These are phyloP conservation scores for Ctenomys sociabilis DNA, from an alignment of 2,113 vertebrate species.

Conservation along the genomic window DNA sequence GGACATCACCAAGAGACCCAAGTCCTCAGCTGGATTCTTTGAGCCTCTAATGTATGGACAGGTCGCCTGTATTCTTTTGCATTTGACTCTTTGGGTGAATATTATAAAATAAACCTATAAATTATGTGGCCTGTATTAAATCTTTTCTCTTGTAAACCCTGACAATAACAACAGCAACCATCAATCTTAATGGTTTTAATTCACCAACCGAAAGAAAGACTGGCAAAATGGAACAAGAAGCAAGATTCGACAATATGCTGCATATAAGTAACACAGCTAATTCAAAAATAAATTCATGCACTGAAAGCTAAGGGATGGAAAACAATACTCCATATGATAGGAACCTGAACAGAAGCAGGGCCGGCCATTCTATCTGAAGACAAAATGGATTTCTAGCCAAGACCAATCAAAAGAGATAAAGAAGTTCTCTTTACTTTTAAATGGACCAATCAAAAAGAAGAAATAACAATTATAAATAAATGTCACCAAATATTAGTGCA, in stretches of 20 bases:
- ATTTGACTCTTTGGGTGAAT: not conserved
- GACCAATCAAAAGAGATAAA: not conserved
- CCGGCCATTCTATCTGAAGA: not conserved
- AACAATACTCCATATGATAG: not conserved
- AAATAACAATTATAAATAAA: not conserved
- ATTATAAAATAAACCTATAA: not conserved
- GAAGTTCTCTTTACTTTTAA: not conserved
- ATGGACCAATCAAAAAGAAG: not conserved
- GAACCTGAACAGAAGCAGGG: not conserved
- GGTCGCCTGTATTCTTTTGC: not conserved
- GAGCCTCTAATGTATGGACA: not conserved
- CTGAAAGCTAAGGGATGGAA: not conserved
- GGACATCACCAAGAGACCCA: not conserved
- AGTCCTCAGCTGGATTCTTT: not conserved
- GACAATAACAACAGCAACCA: not conserved
- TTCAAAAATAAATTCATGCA: not conserved
- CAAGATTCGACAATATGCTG: not conserved
- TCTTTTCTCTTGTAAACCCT: not conserved
- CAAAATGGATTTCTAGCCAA: not conserved
- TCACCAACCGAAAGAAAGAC: not conserved
- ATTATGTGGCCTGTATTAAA: not conserved
- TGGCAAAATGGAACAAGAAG: not conserved
- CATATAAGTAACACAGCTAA: not conserved
- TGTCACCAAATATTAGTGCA: not conserved
- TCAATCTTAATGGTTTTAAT: not conserved